A percentile compares a stretch with the other conserved stretches of the same genome.
Evolutionary conservation across 2,113 vertebrate genomes (phyloP).

Genomic region (Anarhynchus alexandrinus): DNA sequence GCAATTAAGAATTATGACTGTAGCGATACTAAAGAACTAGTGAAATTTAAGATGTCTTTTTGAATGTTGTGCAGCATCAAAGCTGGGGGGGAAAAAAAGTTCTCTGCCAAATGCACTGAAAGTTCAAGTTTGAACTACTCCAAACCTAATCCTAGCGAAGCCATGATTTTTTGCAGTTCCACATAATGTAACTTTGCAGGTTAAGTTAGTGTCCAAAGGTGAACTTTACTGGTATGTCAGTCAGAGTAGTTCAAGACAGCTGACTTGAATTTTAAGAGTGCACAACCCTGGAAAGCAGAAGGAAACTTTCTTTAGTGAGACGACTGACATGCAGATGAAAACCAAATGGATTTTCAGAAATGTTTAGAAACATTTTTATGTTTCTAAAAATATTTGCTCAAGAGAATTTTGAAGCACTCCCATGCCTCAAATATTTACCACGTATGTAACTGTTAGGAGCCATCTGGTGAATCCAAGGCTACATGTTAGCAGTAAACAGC

Average conservation of each 20-base stretch:
- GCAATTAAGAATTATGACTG: not conserved
- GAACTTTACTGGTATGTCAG: not conserved
- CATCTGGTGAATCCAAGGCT: not conserved
- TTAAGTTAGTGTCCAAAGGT: not conserved
- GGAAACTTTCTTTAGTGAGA: not conserved
- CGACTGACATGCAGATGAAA: not conserved
- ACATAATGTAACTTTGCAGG: not conserved
- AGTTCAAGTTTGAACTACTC: not conserved
- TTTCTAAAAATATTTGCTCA: not conserved
- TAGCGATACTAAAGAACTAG: not conserved
- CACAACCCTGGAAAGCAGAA: not conserved
- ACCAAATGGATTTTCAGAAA: not conserved
- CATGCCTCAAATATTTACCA: not conserved
- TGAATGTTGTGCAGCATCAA: not conserved
- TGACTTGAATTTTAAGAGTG: not conserved
- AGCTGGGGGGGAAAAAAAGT: too few relatives aligned
- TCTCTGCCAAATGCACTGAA: not conserved
- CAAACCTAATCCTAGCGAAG: not conserved
- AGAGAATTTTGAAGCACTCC: not conserved
- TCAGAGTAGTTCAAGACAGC: not conserved
- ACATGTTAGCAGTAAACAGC: not conserved
- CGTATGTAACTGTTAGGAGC: not conserved
- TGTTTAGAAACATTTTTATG: too few relatives aligned
- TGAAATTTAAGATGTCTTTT: not conserved
- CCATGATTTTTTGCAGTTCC: not conserved